Evolutionary conservation across 2,797 vertebrate species (phyloP).

Genomic region (Leucoraja ocellata): DNA sequence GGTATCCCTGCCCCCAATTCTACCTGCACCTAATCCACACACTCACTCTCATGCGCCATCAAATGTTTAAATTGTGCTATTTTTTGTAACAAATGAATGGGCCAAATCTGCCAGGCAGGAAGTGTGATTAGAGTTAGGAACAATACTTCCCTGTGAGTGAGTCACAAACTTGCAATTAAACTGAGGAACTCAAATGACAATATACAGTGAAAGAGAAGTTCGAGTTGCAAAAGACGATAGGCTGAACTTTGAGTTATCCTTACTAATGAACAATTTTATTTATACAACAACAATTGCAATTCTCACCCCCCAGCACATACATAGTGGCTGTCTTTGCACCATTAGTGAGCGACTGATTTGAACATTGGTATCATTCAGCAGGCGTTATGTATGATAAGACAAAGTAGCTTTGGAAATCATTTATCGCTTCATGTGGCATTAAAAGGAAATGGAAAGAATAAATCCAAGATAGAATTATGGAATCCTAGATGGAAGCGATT

Average conservation of each 20-base stretch:
- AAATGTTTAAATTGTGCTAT: background rate
- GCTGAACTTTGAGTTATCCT: background rate
- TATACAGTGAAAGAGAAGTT: background rate
- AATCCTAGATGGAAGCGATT: too few relatives aligned
- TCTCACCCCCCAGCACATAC: background rate
- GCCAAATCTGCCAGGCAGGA: background rate
- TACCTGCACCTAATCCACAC: background rate
- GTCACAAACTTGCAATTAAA: background rate
- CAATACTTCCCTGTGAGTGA: background rate
- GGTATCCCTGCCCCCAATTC: background rate
- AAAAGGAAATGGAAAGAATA: slow-evolving; percentile 2
- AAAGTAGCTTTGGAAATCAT: background rate
- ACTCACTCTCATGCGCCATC: background rate
- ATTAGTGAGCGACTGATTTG: background rate
- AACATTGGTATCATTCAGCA: background rate
- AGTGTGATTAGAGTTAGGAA: background rate
- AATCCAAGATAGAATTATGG: background rate
- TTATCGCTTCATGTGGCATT: background rate
- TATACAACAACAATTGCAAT: slow-evolving; percentile 1
- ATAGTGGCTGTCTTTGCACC: background rate
- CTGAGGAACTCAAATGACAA: background rate
- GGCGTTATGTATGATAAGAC: background rate
- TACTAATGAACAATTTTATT: background rate
- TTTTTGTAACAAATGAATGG: slow-evolving; percentile 8
- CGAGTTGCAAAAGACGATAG: background rate